phyloP scores from a whole-genome alignment of 1,140 invertebrate species.

The Branchinecta lindahli region DNA sequence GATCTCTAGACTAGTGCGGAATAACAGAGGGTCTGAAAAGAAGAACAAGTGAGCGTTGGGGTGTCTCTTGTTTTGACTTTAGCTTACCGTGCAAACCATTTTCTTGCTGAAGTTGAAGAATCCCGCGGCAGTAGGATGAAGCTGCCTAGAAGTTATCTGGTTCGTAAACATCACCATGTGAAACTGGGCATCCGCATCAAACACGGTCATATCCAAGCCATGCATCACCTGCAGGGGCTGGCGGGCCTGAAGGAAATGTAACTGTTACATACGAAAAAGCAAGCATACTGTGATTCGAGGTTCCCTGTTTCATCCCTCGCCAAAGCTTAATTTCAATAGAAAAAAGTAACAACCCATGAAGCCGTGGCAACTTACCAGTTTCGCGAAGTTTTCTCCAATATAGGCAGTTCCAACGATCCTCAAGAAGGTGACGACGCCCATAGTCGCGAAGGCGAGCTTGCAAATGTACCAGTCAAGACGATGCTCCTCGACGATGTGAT shows the following conservation, averaged over 20 bases:
- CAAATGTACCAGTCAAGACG: background rate
- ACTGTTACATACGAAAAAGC: background rate
- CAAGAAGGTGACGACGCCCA: background rate
- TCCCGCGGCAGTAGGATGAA: background rate
- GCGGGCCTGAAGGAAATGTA: background rate
- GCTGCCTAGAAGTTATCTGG: background rate
- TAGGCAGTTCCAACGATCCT: background rate
- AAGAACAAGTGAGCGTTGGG: too few relatives aligned
- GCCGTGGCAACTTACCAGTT: conserved; percentile 1
- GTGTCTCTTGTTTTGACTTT: too few relatives aligned
- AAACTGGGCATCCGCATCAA: background rate
- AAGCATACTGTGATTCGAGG: too few relatives aligned
- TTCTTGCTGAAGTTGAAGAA: conserved; percentile 3
- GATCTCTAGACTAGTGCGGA: too few relatives aligned
- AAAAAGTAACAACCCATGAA: too few relatives aligned
- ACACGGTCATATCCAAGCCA: background rate
- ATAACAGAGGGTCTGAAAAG: too few relatives aligned
- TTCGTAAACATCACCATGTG: background rate
- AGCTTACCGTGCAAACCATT: background rate
- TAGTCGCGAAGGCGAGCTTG: background rate
- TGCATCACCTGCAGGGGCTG: background rate
- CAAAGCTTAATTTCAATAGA: too few relatives aligned
- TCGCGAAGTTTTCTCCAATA: background rate
- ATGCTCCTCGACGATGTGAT: background rate
- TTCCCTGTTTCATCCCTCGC: too few relatives aligned